Percentiles rank a stretch among this genome's conserved stretches.
These are phyloP conservation scores for Augochlora pura DNA, from an alignment of 1,140 invertebrate genomes.

Conservation along the genomic window DNA sequence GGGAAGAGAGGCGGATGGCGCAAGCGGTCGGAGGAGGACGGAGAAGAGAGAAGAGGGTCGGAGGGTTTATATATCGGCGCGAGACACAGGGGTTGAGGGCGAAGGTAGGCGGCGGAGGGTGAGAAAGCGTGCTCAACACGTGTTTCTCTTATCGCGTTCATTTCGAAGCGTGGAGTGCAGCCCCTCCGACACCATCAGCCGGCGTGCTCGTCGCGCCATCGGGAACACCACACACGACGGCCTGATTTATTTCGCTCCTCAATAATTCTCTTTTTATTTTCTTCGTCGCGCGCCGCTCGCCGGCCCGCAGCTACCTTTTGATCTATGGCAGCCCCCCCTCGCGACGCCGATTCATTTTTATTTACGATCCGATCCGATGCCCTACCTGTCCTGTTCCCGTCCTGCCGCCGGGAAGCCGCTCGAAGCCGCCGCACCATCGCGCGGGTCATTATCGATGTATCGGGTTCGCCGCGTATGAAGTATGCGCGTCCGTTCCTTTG, in stretches of 20 bases:
- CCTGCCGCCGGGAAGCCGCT: background rate
- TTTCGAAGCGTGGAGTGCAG: conserved; percentile 58
- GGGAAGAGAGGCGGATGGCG: background rate
- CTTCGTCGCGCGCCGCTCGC: conserved; percentile 30
- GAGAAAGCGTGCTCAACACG: conserved; percentile 75
- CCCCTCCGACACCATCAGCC: conserved; percentile 44
- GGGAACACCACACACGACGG: conserved; percentile 2
- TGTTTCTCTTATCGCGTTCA: conserved; percentile 76
- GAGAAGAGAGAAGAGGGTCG: background rate
- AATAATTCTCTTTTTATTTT: conserved; percentile 74
- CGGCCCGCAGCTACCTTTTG: conserved; percentile 62
- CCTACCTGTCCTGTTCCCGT: conserved; percentile 18
- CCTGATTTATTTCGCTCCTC: conserved; percentile 73
- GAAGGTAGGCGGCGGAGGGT: conserved; percentile 34
- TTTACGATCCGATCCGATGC: conserved; percentile 67
- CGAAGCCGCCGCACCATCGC: background rate
- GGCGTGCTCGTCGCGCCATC: conserved; percentile 19
- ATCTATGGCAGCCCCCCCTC: conserved; percentile 60
- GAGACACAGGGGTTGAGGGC: conserved; percentile 26
- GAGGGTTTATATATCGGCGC: conserved; percentile 48
- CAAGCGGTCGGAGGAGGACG: conserved; percentile 29
- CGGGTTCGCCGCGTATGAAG: conserved; percentile 2
- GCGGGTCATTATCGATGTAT: conserved; percentile 41
- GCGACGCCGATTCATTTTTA: conserved; percentile 70
- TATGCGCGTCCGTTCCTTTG: background rate